Base-by-base conservation (phyloP, 2,797 vertebrate species). In the Anniella stebbinsi region DNA sequence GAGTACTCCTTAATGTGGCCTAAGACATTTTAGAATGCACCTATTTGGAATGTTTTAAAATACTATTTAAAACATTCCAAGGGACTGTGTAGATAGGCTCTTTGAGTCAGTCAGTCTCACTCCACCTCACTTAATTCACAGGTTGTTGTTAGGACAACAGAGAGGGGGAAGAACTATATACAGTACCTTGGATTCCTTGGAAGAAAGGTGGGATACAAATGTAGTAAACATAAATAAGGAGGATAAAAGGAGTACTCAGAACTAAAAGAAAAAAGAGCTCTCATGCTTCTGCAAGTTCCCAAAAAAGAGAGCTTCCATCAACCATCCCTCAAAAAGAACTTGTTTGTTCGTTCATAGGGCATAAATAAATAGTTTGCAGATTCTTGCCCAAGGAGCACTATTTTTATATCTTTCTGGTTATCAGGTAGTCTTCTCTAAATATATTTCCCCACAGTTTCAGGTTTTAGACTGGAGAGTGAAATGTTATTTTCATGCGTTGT, bases 361-460 rank as follows among this genome's bases (percentile, higher is more conserved):
- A 63, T 76, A 45, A 87, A 87, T 63, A 63, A 72, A 33, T 41
- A 76, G 36, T 76, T 86, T 76, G 15, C 73, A 25, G 25, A 25
- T 41, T 41, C 25, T 45, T 28, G 33, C 25, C 33, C 86, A 69
- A 41, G 21, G 21, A 51, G 54, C 3, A 13, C 60, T 76, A 69
- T 73, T 57, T 90, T 80, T 85, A 18, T 63, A 60, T 28, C 41
- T 85, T 89, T 80, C 30, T 77, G 11, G 21, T 86, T 89, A 72
- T 72, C 67, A 86, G 67, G 33, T 73, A n/a, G 45, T 9, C 9
- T 51, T 63, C 33, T 81, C 84, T 51, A 88, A 60, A 73, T n/a
- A 72, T 45, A 73, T 82, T 75, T 81, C 15, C 77, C 45, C 60
- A 60, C 69, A 75, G 60, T 87, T 76, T 75, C 51, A 70, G 75